A percentile compares a stretch with the other conserved stretches of the same genome.
Evolutionary conservation across 2,797 vertebrate species (phyloP).

Genomic region (Bradypodion pumilum): DNA sequence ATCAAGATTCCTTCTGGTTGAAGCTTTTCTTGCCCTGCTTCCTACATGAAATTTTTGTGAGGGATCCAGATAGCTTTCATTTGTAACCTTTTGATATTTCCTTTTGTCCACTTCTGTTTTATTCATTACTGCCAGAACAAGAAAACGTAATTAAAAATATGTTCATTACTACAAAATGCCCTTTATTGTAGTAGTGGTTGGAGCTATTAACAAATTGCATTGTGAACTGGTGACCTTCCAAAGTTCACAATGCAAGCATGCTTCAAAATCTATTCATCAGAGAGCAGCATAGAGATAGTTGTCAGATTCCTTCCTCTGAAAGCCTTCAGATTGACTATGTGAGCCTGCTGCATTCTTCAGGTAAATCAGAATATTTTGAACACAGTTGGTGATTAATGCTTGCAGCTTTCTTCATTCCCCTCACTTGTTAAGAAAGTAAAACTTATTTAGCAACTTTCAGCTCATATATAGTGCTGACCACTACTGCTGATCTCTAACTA

Average conservation of each 20-base stretch:
- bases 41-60: not conserved
- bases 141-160: not conserved
- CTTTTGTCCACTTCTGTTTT: not conserved
- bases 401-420: not conserved
- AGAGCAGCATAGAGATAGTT: not conserved
- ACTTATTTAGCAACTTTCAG: not conserved
- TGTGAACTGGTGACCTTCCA: no score
- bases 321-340: not conserved
- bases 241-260: not conserved
- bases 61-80: not conserved
- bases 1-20: not conserved
- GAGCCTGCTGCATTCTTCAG: not conserved
- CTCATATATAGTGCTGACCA: not conserved
- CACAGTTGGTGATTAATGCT: not conserved
- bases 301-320: not conserved
- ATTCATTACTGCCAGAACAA: not conserved
- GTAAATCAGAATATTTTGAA: not conserved
- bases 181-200: not conserved
- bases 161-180: not conserved
- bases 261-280: not conserved
- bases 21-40: not conserved
- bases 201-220: no score
- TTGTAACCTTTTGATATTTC: not conserved
- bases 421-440: constrained; percentile 12
- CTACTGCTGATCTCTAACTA: not conserved